phyloP scores from a whole-genome alignment of 2,888 invertebrate species.

The Oeneis ivallda region DNA sequence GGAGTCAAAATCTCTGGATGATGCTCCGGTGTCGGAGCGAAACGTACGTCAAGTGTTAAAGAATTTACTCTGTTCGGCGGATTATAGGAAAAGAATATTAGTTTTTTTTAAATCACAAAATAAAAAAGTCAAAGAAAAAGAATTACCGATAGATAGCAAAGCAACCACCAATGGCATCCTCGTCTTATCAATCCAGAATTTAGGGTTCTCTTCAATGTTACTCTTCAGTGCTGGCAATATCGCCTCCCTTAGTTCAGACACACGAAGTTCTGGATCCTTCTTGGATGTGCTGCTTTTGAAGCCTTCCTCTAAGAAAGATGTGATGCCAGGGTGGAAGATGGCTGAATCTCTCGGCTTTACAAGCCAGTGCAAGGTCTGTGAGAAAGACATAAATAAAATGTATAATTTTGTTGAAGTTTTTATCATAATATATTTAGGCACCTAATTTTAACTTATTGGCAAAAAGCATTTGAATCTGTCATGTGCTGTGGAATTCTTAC shows the following conservation, averaged over 20 bases:
- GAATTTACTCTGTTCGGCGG: too few relatives aligned
- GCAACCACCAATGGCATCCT: constrained; percentile 86
- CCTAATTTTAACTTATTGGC: too few relatives aligned
- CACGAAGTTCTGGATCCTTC: constrained; percentile 85
- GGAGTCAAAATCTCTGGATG: too few relatives aligned
- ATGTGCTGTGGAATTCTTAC: too few relatives aligned
- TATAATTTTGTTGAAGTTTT: not conserved
- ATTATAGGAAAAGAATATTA: too few relatives aligned
- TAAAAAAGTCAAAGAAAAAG: not conserved
- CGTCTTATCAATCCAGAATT: constrained; percentile 86
- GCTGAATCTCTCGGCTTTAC: constrained; percentile 90
- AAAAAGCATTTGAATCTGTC: too few relatives aligned
- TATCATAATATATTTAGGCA: too few relatives aligned
- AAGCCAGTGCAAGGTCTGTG: constrained; percentile 88
- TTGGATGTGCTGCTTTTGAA: constrained; percentile 87
- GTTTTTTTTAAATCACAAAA: too few relatives aligned
- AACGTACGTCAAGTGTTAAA: too few relatives aligned
- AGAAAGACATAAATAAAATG: constrained; percentile 22
- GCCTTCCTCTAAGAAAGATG: constrained; percentile 88
- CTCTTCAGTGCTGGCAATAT: constrained; percentile 82
- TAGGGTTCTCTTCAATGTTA: constrained; percentile 80
- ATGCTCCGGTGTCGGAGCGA: too few relatives aligned
- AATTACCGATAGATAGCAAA: constrained; percentile 84
- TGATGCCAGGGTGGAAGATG: constrained; percentile 91
- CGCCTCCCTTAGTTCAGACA: constrained; percentile 86